Percentiles rank a stretch among this genome's conserved stretches.
Conservation (phyloP, 2,113 vertebrate genomes). For the Psittacus erithacus region DNA sequence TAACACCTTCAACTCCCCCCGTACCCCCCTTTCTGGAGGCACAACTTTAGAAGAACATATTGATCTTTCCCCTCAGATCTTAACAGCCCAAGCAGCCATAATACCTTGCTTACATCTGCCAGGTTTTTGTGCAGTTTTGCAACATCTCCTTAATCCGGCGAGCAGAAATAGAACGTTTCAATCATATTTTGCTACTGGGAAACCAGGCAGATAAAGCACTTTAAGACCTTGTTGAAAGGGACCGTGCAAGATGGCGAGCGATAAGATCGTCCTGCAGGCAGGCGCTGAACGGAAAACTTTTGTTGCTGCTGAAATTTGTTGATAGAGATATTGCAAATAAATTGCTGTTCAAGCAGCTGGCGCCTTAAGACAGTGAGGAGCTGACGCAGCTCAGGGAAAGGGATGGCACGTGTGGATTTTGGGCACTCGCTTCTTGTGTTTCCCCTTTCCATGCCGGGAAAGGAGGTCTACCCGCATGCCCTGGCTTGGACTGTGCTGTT, state of each 20-base stretch:
- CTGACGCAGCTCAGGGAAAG: neutral
- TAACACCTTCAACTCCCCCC: neutral
- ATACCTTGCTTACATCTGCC: constrained; percentile 83
- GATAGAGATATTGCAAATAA: constrained; percentile 75
- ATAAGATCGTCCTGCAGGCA: constrained; percentile 70
- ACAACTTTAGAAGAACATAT: constrained; percentile 70
- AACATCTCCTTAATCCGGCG: constrained; percentile 78
- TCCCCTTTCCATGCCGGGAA: neutral
- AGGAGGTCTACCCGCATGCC: neutral
- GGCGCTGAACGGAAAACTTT: constrained; percentile 72
- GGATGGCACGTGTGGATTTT: neutral
- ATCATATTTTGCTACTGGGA: constrained; percentile 82
- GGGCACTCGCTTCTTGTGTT: neutral
- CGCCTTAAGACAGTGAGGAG: neutral
- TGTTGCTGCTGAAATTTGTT: constrained; percentile 74
- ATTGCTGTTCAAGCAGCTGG: constrained; percentile 14
- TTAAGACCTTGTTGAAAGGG: constrained; percentile 81
- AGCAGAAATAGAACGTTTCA: constrained; percentile 84
- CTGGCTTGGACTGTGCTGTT: neutral
- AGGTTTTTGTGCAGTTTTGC: constrained; percentile 72
- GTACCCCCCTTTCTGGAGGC: constrained; percentile 31
- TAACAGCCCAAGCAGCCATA: constrained; percentile 72
- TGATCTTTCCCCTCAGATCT: constrained; percentile 78
- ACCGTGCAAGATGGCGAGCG: constrained; percentile 69
- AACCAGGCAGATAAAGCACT: constrained; percentile 74